Evolutionary conservation across 2,888 invertebrate species (phyloP), one percentile per base, ranked within the genome.

Genomic region (Eudasyphora cyanicolor): DNA sequence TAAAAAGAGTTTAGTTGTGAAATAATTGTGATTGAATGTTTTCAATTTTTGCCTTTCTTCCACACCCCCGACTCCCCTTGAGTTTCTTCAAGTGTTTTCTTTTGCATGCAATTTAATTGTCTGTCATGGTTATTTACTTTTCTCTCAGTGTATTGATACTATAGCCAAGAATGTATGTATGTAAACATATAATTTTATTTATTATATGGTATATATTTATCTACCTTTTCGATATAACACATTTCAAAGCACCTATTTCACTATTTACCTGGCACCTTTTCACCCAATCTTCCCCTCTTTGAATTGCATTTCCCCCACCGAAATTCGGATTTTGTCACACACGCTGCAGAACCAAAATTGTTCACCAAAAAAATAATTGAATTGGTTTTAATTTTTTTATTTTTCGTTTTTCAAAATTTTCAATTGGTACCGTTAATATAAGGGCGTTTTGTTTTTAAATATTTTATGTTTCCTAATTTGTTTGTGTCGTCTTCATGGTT

Each of bases 361-460:
- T n/a, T n/a, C 45, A 45, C 12, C 14, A 32, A n/a, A 45, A n/a
- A 45, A 45, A n/a, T 54, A 54, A 54, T 21, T n/a, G n/a, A n/a
- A n/a, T n/a, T n/a, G n/a, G n/a, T n/a, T 21, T 21, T 54, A 5
- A 54, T 21, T 54, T 54, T 54, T 21, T 54, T 54, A 35, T 32
- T 38, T 69, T 7, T 38, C 3, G 1, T 38, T 38, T 17, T 67
- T 69, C 14, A n/a, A 62, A 45, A n/a, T 45, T 45, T 60, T 27
- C 0, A n/a, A 60, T 60, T 60, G 14, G 60, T 29, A 27, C 57
- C 14, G 3, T 32, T n/a, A 38, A 70, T 62, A 54, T 60, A 54
- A 42, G 76, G 67, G 51, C 42, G 51, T 70, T 76, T 57, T 12
- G 62, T 8, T 19, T 64, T 45, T n/a, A n/a, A n/a, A n/a, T n/a